phyloP scores from a whole-genome alignment of 2,113 vertebrate genomes.

The Corythornis madagascariensis region DNA sequence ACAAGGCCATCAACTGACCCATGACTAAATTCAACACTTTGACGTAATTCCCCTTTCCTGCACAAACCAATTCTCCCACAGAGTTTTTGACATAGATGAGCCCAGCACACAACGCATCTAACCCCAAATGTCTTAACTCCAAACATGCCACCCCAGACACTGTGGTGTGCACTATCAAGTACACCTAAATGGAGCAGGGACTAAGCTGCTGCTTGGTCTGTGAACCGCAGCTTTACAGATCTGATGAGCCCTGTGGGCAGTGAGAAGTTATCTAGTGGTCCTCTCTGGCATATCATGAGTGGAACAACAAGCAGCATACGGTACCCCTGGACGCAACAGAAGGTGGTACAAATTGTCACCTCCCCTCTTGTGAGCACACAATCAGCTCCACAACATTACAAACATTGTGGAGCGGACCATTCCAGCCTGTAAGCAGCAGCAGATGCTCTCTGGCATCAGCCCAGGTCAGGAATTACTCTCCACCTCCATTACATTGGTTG shows the following conservation, averaged over 20 bases:
- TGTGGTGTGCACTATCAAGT: fast-evolving
- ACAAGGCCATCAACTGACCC: not conserved
- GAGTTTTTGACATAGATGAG: not conserved
- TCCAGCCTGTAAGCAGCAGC: not conserved
- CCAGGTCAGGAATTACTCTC: not conserved
- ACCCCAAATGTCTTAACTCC: not conserved
- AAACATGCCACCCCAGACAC: not conserved
- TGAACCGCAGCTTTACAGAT: not conserved
- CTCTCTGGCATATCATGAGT: not conserved
- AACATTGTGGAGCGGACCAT: fast-evolving
- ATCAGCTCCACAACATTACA: not conserved
- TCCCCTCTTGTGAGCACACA: fast-evolving
- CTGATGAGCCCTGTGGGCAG: fast-evolving
- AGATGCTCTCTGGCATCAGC: not conserved
- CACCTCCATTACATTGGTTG: fast-evolving
- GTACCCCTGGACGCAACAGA: not conserved
- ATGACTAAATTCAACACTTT: not conserved
- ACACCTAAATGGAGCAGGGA: fast-evolving
- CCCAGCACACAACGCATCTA: not conserved
- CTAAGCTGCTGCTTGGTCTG: fast-evolving
- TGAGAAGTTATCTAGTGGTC: not conserved
- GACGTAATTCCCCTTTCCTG: not conserved
- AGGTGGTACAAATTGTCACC: not conserved
- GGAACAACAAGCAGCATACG: not conserved
- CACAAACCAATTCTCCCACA: not conserved